Conservation (phyloP, 1,140 invertebrate species). For the Phenacoccus solenopsis region DNA sequence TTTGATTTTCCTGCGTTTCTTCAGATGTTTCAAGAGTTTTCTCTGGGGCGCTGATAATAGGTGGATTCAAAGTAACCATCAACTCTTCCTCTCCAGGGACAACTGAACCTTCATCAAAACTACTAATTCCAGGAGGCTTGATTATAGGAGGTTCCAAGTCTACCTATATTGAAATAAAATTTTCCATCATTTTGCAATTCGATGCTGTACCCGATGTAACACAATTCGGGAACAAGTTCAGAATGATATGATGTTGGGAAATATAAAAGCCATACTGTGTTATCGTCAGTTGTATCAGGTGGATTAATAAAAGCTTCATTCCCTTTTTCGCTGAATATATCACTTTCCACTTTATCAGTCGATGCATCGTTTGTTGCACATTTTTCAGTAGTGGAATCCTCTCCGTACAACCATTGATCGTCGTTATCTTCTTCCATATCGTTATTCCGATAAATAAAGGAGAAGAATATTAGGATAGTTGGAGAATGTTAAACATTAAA, state of each 20-base stretch:
- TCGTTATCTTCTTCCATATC: constrained; percentile 3
- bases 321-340: background rate
- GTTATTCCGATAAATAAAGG: background rate
- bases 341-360: background rate
- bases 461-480: too few species aligned
- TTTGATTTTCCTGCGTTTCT: background rate
- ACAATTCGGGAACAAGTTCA: background rate
- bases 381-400: background rate
- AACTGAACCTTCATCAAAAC: background rate
- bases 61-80: background rate
- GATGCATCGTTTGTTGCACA: background rate
- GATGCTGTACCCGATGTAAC: too few species aligned
- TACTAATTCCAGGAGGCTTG: background rate
- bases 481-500: too few species aligned
- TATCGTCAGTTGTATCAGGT: background rate
- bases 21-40: background rate
- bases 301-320: background rate
- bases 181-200: too few species aligned
- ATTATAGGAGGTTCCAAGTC: constrained; percentile 6
- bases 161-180: background rate
- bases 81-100: background rate
- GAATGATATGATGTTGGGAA: background rate
- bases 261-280: background rate
- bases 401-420: constrained; percentile 7
- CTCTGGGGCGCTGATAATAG: background rate